Conservation (phyloP, 2,113 vertebrate species). For the Callionymus lyra region DNA sequence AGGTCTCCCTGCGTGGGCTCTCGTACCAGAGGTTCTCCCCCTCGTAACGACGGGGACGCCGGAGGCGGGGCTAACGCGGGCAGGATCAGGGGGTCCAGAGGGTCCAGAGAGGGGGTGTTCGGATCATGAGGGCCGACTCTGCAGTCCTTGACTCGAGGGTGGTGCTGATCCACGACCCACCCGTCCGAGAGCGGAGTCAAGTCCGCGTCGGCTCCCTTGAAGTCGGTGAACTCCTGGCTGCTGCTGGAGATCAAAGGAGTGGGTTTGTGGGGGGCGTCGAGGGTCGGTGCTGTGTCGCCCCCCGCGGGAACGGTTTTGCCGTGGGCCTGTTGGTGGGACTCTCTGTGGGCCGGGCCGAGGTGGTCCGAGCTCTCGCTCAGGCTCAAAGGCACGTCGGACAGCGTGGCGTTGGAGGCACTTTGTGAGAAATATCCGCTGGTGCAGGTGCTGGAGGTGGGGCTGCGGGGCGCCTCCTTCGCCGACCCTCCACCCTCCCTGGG, state of each 20-base stretch:
- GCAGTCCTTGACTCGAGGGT: too few species aligned
- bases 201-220: conserved; percentile 81
- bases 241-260: conserved; percentile 45
- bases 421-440: conserved; percentile 97
- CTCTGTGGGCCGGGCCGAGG: conserved; percentile 66
- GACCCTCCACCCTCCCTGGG: too few species aligned
- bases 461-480: conserved; percentile 80
- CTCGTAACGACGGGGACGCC: conserved; percentile 14
- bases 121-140: too few species aligned
- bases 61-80: conserved; percentile 3
- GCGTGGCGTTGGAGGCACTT: conserved; percentile 89
- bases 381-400: conserved; percentile 85
- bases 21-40: conserved; percentile 53
- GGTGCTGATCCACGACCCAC: conserved; percentile 20
- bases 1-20: conserved; percentile 58
- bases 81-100: conserved; percentile 10
- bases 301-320: conserved; percentile 71
- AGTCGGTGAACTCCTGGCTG: conserved; percentile 84
- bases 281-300: conserved; percentile 18
- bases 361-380: conserved; percentile 88
- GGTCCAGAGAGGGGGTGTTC: conserved; percentile 15
- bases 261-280: conserved; percentile 14
- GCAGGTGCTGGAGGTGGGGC: conserved; percentile 92
- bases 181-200: conserved; percentile 59
- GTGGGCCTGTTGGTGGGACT: conserved; percentile 55